phyloP scores from a whole-genome alignment of 2,888 invertebrate genomes.

The Calliopum simillimum region DNA sequence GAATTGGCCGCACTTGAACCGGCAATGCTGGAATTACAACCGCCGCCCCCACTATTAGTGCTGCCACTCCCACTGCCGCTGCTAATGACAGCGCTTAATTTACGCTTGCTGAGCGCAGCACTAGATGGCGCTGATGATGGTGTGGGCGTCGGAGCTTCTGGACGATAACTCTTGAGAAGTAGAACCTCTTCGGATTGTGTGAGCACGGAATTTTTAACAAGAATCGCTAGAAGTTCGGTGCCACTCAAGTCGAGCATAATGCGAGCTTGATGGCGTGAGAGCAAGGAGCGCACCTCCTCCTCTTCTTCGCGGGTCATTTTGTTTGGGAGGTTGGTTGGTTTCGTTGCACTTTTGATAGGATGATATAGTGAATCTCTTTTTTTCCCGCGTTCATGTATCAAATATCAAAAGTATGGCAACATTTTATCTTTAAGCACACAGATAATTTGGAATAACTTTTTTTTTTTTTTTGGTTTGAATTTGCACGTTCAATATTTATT shows the following conservation, averaged over 20 bases:
- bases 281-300: slow-evolving; percentile 71
- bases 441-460: neutral
- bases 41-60: slow-evolving; percentile 37
- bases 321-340: slow-evolving; percentile 41
- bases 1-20: slow-evolving; percentile 53
- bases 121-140: slow-evolving; percentile 55
- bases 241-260: slow-evolving; percentile 74
- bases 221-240: slow-evolving; percentile 73
- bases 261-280: slow-evolving; percentile 73
- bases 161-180: slow-evolving; percentile 55
- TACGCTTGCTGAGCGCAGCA: slow-evolving; percentile 57
- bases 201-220: slow-evolving; percentile 75
- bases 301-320: slow-evolving; percentile 65
- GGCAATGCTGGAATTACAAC: slow-evolving; percentile 51
- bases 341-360: neutral
- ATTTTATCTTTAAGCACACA: neutral
- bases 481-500: neutral
- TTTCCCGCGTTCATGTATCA: neutral
- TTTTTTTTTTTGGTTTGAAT: neutral
- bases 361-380: neutral
- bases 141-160: slow-evolving; percentile 43
- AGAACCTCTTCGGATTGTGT: slow-evolving; percentile 73
- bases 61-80: slow-evolving; percentile 50
- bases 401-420: neutral
- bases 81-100: slow-evolving; percentile 59